These are phyloP conservation scores for Whitmania pigra DNA, from an alignment of 1,140 invertebrate species.

Conservation along the genomic window DNA sequence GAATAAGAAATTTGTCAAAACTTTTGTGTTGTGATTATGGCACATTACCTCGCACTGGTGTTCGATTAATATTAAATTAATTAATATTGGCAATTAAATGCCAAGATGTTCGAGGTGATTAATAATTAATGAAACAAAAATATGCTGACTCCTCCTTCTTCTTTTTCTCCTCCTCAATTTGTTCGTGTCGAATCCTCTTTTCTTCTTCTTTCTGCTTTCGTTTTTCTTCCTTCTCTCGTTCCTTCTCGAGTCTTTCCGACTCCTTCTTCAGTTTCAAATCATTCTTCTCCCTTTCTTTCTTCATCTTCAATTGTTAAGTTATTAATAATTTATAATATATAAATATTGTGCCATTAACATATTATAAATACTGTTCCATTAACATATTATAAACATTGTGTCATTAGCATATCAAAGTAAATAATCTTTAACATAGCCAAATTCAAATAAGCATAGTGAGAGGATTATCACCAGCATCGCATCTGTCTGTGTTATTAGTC, in stretches of 20 bases:
- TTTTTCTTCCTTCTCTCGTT: constrained; percentile 22
- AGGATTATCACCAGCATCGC: too few relatives aligned
- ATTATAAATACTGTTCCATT: too few relatives aligned
- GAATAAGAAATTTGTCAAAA: not conserved
- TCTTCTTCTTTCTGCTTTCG: constrained; percentile 29
- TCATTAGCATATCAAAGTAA: too few relatives aligned
- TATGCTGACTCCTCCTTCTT: constrained; percentile 31
- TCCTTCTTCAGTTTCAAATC: constrained; percentile 27
- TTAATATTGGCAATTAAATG: too few relatives aligned
- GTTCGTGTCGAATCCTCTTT: constrained; percentile 12
- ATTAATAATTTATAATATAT: too few relatives aligned
- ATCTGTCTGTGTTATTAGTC: too few relatives aligned
- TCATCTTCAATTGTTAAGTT: constrained; percentile 29
- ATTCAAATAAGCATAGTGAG: too few relatives aligned
- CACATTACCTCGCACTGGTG: too few relatives aligned
- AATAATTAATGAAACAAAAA: constrained; percentile 6
- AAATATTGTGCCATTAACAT: not conserved
- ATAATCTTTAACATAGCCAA: too few relatives aligned
- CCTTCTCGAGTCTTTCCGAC: constrained; percentile 29
- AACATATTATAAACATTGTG: too few relatives aligned
- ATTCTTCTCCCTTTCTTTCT: constrained; percentile 27
- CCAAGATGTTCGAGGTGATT: not conserved
- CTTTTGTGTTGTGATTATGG: too few relatives aligned
- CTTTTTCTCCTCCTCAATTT: constrained; percentile 22
- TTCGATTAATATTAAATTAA: too few relatives aligned